Evolutionary conservation across 2,797 vertebrate species (phyloP), one percentile per base, ranked within the genome.

Genomic region (Salarias fasciatus): DNA sequence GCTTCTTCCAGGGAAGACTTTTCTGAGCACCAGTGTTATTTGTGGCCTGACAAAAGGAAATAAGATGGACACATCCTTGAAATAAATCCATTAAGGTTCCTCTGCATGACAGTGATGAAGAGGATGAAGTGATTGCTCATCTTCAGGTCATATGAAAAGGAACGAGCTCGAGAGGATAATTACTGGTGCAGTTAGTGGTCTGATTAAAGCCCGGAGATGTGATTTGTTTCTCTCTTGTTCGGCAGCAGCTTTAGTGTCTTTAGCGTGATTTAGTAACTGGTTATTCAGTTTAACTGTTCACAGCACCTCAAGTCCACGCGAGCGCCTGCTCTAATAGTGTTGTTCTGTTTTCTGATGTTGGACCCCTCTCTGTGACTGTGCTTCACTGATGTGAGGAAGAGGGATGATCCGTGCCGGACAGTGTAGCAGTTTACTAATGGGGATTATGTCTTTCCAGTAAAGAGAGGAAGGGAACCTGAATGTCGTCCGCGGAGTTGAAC

Each of bases 141-240:
- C 9, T 42, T 42, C 24, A 49, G 49, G 14, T 63, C 37, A 38
- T 63, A 40, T 56, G 31, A 43, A 46, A 24, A 57, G 35, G 31
- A 56, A 65, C 38, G 42, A 78, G 67, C 68, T 68, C 42, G 11
- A 7, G 65, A 61, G 41, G 69, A 65, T 80, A 54, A 70, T 80
- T 71, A 69, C 48, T 50, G 62, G 41, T 51, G 54, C 53, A 54
- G 75, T 57, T 54, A 63, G 63, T 51, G 72, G 63, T 72, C 72
- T 76, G 67, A 81, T 83, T 77, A 45, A 31, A 74, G 55, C 51
- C 30, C n/a, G 18, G 8, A 57, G 24, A 33, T 10, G 54, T 4
- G 0, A 9, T 51, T 46, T 60, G n/a, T 5, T 13, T 35, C 60
- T 15, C 6, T 55, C 44, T 75, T 77, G 52, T 75, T 74, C 46